Conservation (phyloP, 2,888 invertebrate species). For the Rutpela maculata region DNA sequence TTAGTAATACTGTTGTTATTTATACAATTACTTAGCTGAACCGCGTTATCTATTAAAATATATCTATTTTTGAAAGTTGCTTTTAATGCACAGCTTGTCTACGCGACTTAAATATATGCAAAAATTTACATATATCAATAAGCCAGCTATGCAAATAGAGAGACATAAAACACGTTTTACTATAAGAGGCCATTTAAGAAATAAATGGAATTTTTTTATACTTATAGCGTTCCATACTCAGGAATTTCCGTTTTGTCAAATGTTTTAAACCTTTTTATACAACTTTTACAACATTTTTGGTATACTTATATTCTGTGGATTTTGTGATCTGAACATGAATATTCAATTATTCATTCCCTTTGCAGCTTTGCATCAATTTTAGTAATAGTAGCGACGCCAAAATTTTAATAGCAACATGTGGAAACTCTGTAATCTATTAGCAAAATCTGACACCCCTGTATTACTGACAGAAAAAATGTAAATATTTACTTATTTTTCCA, state of each 20-base stretch:
- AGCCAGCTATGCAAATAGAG: neutral
- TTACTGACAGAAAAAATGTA: too few relatives aligned
- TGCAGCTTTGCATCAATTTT: too few relatives aligned
- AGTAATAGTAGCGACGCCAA: too few relatives aligned
- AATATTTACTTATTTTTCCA: too few relatives aligned
- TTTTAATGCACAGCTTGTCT: neutral
- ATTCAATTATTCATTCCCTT: too few relatives aligned
- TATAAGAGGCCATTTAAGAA: neutral
- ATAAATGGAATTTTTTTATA: neutral
- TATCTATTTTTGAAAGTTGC: slow-evolving; percentile 4
- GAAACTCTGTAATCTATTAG: too few relatives aligned
- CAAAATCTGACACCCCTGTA: too few relatives aligned
- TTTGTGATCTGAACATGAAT: too few relatives aligned
- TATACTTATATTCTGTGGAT: too few relatives aligned
- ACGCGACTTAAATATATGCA: neutral
- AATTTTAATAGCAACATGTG: too few relatives aligned
- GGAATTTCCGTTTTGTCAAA: neutral
- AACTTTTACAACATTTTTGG: too few relatives aligned
- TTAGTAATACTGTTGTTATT: neutral
- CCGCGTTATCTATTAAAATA: neutral
- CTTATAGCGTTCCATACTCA: neutral
- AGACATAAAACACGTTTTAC: neutral
- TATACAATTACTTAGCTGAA: neutral
- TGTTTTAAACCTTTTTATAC: neutral
- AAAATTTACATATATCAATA: slow-evolving; percentile 4